These are phyloP conservation scores for Formica exsecta DNA, from an alignment of 1,140 invertebrate species.

Conservation along the genomic window DNA sequence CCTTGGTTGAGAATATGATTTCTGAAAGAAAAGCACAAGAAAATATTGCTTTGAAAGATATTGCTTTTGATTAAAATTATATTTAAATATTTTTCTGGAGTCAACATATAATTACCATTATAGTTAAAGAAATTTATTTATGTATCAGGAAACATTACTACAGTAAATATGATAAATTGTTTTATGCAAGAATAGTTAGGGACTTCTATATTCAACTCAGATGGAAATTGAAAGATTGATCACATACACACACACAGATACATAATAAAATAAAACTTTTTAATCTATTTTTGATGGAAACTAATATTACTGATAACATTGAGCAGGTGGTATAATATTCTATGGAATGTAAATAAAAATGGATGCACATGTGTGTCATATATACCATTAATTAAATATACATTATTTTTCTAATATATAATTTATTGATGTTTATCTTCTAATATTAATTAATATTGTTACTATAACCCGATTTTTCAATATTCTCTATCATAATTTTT, in stretches of 20 bases:
- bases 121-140: background rate
- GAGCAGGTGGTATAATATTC: background rate
- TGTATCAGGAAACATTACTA: background rate
- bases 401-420: too few species aligned
- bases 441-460: conserved; percentile 12
- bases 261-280: background rate
- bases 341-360: background rate
- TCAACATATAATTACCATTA: background rate
- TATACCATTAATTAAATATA: too few species aligned
- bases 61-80: background rate
- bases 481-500: background rate
- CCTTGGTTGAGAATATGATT: background rate
- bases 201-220: too few species aligned
- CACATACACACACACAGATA: background rate
- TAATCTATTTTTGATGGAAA: background rate
- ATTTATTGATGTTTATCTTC: background rate
- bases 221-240: background rate
- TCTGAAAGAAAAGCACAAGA: background rate
- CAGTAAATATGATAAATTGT: background rate
- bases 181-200: background rate
- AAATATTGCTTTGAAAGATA: background rate
- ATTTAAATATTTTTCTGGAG: background rate
- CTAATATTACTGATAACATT: too few species aligned
- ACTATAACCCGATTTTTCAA: background rate
- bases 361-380: too few species aligned